Conservation (phyloP, 1,140 invertebrate genomes). For the Rhynchophorus ferrugineus region DNA sequence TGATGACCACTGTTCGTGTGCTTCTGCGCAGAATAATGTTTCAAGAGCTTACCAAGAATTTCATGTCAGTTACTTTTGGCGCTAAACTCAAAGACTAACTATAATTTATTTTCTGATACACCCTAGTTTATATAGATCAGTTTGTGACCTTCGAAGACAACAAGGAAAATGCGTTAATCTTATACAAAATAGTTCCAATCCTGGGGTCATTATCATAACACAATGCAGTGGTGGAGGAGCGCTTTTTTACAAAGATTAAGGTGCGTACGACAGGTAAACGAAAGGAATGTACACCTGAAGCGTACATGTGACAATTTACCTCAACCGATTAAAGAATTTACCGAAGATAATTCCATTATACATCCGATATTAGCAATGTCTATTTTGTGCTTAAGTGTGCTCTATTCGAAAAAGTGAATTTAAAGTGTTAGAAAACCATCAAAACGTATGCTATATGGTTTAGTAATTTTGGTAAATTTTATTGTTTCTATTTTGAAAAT, state of each 20-base stretch:
- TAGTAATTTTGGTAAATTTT: no score
- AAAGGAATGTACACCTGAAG: not conserved
- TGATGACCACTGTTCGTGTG: no score
- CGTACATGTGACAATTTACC: not conserved
- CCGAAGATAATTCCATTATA: no score
- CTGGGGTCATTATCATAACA: conserved; percentile 24
- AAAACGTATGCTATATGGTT: no score
- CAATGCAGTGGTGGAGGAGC: conserved; percentile 19
- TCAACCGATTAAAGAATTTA: no score
- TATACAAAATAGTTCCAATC: conserved; percentile 18
- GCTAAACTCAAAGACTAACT: conserved; percentile 19
- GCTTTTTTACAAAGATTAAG: conserved; percentile 7
- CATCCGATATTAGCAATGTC: no score
- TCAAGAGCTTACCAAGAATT: conserved; percentile 17
- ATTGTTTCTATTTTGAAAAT: no score
- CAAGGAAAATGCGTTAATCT: conserved; percentile 24
- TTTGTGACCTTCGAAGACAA: conserved; percentile 22
- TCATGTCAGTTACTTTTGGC: conserved; percentile 14
- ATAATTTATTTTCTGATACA: conserved; percentile 15
- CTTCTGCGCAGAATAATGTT: not conserved
- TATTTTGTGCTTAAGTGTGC: no score
- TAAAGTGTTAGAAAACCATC: no score
- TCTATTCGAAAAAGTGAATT: no score
- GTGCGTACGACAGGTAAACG: conserved; percentile 9
- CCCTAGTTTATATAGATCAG: conserved; percentile 23